Percentiles rank a stretch among this genome's conserved stretches.
Conservation (phyloP, 2,888 invertebrate species). For the Cloeon dipterum region DNA sequence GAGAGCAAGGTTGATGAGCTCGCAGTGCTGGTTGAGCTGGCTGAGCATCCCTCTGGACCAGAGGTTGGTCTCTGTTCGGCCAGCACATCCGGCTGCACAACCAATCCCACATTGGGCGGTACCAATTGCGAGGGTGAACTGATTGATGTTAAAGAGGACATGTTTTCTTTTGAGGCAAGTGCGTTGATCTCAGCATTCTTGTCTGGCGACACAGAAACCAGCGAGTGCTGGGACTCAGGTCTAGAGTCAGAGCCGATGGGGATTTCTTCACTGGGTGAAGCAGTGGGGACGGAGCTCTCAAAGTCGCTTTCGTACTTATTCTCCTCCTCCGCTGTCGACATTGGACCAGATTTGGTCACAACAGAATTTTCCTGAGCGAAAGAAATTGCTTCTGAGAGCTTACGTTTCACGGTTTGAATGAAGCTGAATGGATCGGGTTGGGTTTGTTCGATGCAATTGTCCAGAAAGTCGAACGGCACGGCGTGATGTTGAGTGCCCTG, state of each 20-base stretch:
- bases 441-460: background rate
- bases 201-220: background rate
- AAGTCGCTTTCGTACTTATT: constrained; percentile 5
- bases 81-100: background rate
- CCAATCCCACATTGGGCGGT: background rate
- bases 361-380: too few relatives aligned
- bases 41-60: background rate
- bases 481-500: background rate
- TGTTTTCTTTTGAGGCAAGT: too few relatives aligned
- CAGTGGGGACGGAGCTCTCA: constrained; percentile 2
- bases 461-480: background rate
- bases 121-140: background rate
- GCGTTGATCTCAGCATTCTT: background rate
- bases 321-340: constrained; percentile 1
- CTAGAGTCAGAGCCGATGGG: background rate
- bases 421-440: constrained; percentile 3
- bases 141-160: background rate
- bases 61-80: background rate
- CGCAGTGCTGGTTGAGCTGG: too few relatives aligned
- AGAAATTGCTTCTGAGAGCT: constrained; percentile 1
- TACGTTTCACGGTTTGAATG: constrained; percentile 4
- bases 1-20: too few relatives aligned
- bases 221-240: background rate
- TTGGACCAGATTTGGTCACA: background rate
- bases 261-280: background rate